These are phyloP conservation scores for Colistium nudipinnis DNA, from an alignment of 2,113 vertebrate genomes.

Conservation along the genomic window DNA sequence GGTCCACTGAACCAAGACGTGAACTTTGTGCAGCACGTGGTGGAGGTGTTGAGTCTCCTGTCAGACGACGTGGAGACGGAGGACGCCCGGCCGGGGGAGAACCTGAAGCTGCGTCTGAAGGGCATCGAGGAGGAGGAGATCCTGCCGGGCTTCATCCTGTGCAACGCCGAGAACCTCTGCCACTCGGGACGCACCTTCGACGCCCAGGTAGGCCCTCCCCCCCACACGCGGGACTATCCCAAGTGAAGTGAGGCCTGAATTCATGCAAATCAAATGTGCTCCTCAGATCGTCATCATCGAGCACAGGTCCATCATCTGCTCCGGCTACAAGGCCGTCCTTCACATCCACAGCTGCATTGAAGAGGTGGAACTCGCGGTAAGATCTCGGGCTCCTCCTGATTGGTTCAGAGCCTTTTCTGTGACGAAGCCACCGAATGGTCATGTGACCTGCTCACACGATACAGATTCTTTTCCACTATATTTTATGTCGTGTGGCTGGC, in stretches of 20 bases:
- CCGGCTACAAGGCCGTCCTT: constrained; percentile 97
- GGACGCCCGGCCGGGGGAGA: constrained; percentile 93
- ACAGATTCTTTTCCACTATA: too few species aligned
- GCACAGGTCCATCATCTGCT: constrained; percentile 99
- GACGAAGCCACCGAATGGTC: too few species aligned
- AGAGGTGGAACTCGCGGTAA: constrained; percentile 98
- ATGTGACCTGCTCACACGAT: too few species aligned
- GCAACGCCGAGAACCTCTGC: constrained; percentile 95
- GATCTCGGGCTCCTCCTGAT: constrained; percentile 6
- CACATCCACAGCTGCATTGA: constrained; percentile 99
- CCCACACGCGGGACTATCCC: too few species aligned
- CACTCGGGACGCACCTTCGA: constrained; percentile 98
- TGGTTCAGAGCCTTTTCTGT: neutral
- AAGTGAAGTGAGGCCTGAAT: too few species aligned
- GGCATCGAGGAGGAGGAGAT: constrained; percentile 99
- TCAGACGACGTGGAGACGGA: constrained; percentile 98
- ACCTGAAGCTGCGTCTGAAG: constrained; percentile 95
- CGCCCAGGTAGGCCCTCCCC: constrained; percentile 89
- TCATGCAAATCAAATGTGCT: too few species aligned
- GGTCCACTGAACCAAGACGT: too few species aligned
- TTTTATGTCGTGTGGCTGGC: too few species aligned
- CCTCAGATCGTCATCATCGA: constrained; percentile 97
- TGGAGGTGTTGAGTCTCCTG: constrained; percentile 96
- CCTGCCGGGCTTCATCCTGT: constrained; percentile 96
- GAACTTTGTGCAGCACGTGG: constrained; percentile 92